A percentile compares a stretch with the other conserved stretches of the same genome.
These are phyloP conservation scores for Magallana nippona DNA, from an alignment of 2,888 invertebrate genomes.

Conservation along the genomic window DNA sequence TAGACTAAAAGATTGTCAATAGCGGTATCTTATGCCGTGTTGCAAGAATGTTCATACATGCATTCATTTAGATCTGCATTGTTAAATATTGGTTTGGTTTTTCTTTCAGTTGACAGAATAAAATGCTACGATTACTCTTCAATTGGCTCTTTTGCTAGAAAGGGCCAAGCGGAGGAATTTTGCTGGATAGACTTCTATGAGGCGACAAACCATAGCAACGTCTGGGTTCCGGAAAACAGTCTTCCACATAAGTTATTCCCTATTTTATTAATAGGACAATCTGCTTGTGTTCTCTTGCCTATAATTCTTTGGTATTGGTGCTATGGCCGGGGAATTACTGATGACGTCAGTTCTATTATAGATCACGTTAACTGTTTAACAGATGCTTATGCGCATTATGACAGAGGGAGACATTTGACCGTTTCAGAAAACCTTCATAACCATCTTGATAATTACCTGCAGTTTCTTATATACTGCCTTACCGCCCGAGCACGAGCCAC, in stretches of 20 bases:
- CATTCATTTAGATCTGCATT: background rate
- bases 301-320: slow-evolving; percentile 50
- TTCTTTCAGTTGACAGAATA: slow-evolving; percentile 47
- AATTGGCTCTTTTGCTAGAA: background rate
- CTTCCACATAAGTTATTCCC: slow-evolving; percentile 50
- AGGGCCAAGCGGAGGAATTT: slow-evolving; percentile 32
- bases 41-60: background rate
- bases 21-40: too few relatives aligned
- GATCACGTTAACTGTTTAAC: slow-evolving; percentile 44
- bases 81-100: background rate
- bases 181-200: slow-evolving; percentile 47
- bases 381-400: slow-evolving; percentile 47
- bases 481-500: slow-evolving; percentile 38
- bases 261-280: slow-evolving; percentile 41
- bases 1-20: too few relatives aligned
- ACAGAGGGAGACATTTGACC: slow-evolving; percentile 41
- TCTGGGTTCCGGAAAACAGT: background rate
- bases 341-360: slow-evolving; percentile 43
- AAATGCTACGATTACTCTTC: slow-evolving; percentile 32
- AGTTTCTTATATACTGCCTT: slow-evolving; percentile 35
- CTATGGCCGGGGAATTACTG: slow-evolving; percentile 32
- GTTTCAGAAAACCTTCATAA: slow-evolving; percentile 45
- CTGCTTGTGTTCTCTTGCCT: slow-evolving; percentile 39
- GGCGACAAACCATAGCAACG: background rate
- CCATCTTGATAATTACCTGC: slow-evolving; percentile 45